Conservation (phyloP, 2,888 invertebrate genomes). For the Pachycephus smyrnensis region DNA sequence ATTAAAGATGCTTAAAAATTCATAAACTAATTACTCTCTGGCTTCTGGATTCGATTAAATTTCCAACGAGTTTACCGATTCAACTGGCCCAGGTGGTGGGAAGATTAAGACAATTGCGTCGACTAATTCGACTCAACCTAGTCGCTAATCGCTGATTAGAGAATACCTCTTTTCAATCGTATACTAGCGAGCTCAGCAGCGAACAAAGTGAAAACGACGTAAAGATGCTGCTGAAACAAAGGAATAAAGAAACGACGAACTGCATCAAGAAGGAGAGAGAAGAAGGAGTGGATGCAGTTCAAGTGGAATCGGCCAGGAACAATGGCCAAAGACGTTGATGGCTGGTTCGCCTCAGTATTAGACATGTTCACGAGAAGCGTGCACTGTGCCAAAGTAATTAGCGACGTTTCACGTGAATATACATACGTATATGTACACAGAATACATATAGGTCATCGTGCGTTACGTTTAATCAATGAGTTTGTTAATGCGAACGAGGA, state of each 20-base stretch:
- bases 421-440: not conserved
- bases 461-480: not conserved
- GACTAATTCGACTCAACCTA: not conserved
- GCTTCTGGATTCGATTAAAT: not conserved
- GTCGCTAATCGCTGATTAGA: not conserved
- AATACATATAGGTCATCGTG: not conserved
- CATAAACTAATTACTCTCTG: not conserved
- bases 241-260: not conserved
- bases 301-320: not conserved
- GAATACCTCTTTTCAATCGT: not conserved
- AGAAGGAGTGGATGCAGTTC: not conserved
- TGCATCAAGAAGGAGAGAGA: not conserved
- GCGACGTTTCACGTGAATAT: not conserved
- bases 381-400: slow-evolving; percentile 9
- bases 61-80: not conserved
- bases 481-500: not conserved
- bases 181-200: not conserved
- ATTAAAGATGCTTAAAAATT: not conserved
- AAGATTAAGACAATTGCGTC: not conserved
- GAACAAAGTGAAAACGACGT: not conserved
- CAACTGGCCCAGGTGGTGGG: slow-evolving; percentile 18
- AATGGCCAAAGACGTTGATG: not conserved
- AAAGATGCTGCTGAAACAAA: not conserved
- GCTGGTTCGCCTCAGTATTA: slow-evolving; percentile 11
- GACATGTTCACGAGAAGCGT: slow-evolving; percentile 3